Conservation (phyloP, 2,888 invertebrate species). For the Yponomeuta malinellus region DNA sequence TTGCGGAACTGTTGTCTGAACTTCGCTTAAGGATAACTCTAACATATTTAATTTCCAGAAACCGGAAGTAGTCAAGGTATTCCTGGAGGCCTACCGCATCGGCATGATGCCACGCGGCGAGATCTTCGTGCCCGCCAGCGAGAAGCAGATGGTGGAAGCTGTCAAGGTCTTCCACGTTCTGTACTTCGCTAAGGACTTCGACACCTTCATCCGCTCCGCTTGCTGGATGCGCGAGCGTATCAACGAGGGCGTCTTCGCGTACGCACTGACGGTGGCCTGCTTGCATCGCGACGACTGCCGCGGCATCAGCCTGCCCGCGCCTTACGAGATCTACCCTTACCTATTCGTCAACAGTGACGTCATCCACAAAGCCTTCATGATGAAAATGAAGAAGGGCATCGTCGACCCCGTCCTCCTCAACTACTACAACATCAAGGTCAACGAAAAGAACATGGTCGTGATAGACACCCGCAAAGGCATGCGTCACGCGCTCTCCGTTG, state of each 20-base stretch:
- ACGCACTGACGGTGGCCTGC: constrained; percentile 80
- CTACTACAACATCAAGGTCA: constrained; percentile 67
- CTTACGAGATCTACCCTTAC: constrained; percentile 86
- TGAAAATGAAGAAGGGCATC: constrained; percentile 78
- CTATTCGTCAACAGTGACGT: constrained; percentile 83
- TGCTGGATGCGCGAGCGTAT: constrained; percentile 82
- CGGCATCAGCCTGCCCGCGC: constrained; percentile 81
- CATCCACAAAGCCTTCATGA: constrained; percentile 79
- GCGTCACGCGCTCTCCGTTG: constrained; percentile 73
- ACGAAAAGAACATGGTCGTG: constrained; percentile 76
- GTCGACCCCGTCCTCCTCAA: constrained; percentile 68
- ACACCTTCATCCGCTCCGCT: constrained; percentile 79
- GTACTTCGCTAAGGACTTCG: constrained; percentile 81
- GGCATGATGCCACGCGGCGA: constrained; percentile 76
- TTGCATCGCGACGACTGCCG: constrained; percentile 80
- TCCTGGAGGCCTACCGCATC: constrained; percentile 70
- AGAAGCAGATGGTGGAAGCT: constrained; percentile 77
- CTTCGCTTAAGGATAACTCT: not conserved
- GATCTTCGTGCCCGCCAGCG: constrained; percentile 78
- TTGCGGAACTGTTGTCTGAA: not conserved
- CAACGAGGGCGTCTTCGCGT: constrained; percentile 84
- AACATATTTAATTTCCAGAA: constrained; percentile 45
- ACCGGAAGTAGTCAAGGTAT: constrained; percentile 74
- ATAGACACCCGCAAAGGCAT: constrained; percentile 81
- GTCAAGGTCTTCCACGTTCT: constrained; percentile 78